Evolutionary conservation across 2,888 invertebrate genomes (phyloP), one percentile per base, ranked within the genome.

Genomic region (Ochlodes sylvanus): DNA sequence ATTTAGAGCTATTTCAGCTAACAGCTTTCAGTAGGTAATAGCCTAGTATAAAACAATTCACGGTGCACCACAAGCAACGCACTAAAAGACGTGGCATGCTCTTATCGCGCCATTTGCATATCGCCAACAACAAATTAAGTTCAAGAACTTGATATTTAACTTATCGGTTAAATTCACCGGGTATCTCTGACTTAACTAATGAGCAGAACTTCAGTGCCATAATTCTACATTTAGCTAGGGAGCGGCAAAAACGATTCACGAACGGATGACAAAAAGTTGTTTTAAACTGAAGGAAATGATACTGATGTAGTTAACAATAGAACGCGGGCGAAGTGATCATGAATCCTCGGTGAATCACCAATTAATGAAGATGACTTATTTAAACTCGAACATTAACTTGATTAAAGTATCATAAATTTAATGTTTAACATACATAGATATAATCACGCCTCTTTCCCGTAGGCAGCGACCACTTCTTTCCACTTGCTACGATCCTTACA

Each of bases 101-200:
- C 27, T 66, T 66, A 66, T 66, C 66, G 15, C 58, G 32, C 58
- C 27, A 66, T 66, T 66, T 60, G 66, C 66, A 66, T 66, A 66
- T 66, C 66, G 14, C 32, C 58, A 41, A 60, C 66, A 66, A 41
- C 52, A 54, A 58, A 66, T 66, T 66, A 60, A 60, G 52, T 66
- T 66, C 66, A 66, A 66, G 66, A 66, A 66, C 58, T 66, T 60
- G 66, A 66, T 66, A 66, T 66, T 66, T 66, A 66, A 54, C 60
- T 66, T 60, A 66, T 66, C 66, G 19, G n/a, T 32, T 60, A 52
- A 66, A 66, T 66, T 66, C 47, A 27, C 66, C 41, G 42, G 56
- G 60, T 60, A 60, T 60, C 66, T 56, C 42, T 19, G 41, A 55
- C 55, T 15, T 41, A 60, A 55, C 64, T 57, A 64, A 64, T 64